Evolutionary conservation across 1,140 invertebrate species (phyloP).

Genomic region (Drosophila micromelanica): DNA sequence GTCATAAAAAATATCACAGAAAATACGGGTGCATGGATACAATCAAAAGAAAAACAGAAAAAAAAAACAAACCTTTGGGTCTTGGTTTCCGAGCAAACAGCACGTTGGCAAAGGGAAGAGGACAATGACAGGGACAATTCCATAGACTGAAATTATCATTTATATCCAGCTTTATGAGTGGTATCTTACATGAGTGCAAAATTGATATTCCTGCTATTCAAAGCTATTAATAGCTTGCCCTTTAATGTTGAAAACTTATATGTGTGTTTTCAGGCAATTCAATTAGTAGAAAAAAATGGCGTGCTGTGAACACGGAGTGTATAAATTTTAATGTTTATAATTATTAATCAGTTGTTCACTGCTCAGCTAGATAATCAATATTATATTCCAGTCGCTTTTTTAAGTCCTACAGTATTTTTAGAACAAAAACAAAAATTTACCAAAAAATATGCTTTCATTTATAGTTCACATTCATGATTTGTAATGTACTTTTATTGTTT

Average conservation of each 20-base stretch:
- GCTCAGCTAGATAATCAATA: too few species aligned
- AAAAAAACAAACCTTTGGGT: neutral
- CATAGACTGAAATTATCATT: neutral
- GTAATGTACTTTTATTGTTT: neutral
- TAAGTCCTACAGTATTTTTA: neutral
- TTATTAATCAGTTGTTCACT: neutral
- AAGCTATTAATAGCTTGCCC: conserved; percentile 4
- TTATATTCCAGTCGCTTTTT: too few species aligned
- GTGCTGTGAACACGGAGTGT: neutral
- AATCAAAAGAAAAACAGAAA: neutral
- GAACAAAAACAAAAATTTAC: neutral
- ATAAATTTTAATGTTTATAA: neutral
- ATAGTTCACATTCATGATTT: neutral
- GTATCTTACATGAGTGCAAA: neutral
- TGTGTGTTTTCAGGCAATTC: neutral
- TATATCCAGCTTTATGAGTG: neutral
- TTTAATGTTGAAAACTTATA: neutral
- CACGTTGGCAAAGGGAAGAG: neutral
- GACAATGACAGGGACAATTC: conserved; percentile 37
- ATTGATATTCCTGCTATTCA: neutral
- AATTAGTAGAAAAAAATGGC: neutral
- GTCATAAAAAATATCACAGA: conserved; percentile 58
- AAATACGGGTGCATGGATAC: neutral
- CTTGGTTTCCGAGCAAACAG: neutral
- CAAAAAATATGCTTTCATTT: neutral